Base-by-base conservation (phyloP, 2,797 vertebrate species). In the Helarctos malayanus region DNA sequence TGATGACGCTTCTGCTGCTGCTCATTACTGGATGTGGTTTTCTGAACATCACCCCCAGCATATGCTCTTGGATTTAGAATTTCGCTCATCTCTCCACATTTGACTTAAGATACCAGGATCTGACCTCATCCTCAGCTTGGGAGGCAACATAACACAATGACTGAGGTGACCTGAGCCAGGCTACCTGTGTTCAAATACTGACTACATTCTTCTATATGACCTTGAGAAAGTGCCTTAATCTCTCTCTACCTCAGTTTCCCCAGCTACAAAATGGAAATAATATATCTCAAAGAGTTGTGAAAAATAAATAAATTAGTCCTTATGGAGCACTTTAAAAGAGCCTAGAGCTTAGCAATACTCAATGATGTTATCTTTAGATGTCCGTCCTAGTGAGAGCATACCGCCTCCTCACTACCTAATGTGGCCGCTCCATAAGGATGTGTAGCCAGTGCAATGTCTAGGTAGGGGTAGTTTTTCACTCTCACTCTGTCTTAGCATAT, bases 201-300 rank as follows among this genome's bases (percentile, higher is more conserved):
- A 75, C 15, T 81, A 35, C 79, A 38, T 71, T 89, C 21, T 83
- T 69, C 57, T 73, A 5, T 65, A 9, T 81, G 59, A 68, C 32
- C 49, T 75, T 65, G 25, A 94, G 38, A 85, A 90, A 61, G 41
- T 12, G 73, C 95, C 45, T 45, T 54, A 82, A 69, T 8, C 0
- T 73, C 18, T 76, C 21, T 79, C 68, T 79, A 47, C 15, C 45
- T 91, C 4, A 73, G 14, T n/a, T 85, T 94, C 68, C 52, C 52
- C 47, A 92, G n/a, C 3, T 69, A 65, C 57, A 85, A 88, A 94
- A 69, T 71, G 23, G 6, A 13, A 45, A 69, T 73, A 52, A 92
- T 89, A 80, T 71, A 94, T 65, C 15, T 92, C 80, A 94, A 93
- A 95, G 16, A 69, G 5, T 80, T 95, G 9, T 84, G 29, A 97